Percentiles rank a stretch among this genome's conserved stretches.
phyloP scores from a whole-genome alignment of 1,140 invertebrate genomes.

The Pseudoatta argentina region DNA sequence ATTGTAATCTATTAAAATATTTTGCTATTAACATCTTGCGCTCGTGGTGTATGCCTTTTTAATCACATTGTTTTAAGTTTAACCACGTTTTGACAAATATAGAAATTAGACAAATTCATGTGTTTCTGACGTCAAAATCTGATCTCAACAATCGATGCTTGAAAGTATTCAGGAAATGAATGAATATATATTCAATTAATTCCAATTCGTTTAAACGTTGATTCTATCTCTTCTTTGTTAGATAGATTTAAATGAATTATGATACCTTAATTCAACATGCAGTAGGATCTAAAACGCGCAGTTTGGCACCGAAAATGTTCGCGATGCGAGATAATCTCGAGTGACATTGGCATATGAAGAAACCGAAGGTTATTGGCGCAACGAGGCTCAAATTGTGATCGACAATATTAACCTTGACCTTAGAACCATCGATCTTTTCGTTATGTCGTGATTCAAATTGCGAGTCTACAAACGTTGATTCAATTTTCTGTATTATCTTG shows the following conservation, averaged over 20 bases:
- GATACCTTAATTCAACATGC: not conserved
- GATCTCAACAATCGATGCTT: not conserved
- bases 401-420: conserved; percentile 66
- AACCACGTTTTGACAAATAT: no score
- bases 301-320: not conserved
- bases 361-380: conserved; percentile 6
- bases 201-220: not conserved
- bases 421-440: conserved; percentile 63
- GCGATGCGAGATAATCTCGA: not conserved
- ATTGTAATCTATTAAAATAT: no score
- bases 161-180: not conserved
- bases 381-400: conserved; percentile 53
- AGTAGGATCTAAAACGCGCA: not conserved
- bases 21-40: no score
- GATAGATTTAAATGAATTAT: not conserved
- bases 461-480: conserved; percentile 5
- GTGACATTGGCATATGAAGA: conserved; percentile 10
- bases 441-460: conserved; percentile 18
- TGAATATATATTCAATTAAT: not conserved
- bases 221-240: conserved; percentile 1
- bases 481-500: not conserved
- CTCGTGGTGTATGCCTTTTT: no score
- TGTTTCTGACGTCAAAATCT: not conserved
- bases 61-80: no score
- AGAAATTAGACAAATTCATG: not conserved